Evolutionary conservation across 2,113 vertebrate genomes (phyloP).

Genomic region (Apteryx mantelli): DNA sequence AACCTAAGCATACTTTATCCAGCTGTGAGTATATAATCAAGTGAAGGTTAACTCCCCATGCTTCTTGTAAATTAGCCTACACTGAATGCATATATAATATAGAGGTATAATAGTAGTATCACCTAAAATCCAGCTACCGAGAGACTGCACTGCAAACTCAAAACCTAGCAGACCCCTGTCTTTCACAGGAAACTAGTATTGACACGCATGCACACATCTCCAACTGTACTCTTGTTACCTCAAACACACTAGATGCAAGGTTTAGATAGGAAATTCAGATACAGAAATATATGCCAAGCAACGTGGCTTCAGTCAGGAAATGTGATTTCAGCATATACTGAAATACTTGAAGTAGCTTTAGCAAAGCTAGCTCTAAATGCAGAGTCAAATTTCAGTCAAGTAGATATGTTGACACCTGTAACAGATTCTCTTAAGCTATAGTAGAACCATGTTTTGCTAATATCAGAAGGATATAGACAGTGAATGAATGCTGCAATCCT

Average conservation of each 20-base stretch:
- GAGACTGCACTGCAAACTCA: not conserved
- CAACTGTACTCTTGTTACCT: not conserved
- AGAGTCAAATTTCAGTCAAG: not conserved
- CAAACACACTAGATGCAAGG: not conserved
- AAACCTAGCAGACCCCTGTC: not conserved
- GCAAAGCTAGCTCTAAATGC: not conserved
- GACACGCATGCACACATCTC: not conserved
- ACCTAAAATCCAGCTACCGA: not conserved
- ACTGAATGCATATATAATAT: not conserved
- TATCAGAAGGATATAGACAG: not conserved
- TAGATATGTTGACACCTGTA: not conserved
- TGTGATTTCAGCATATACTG: not conserved
- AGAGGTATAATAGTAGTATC: not conserved
- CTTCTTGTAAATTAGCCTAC: not conserved
- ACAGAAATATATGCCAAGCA: not conserved
- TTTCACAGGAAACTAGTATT: not conserved
- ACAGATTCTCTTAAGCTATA: not conserved
- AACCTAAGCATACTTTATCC: not conserved
- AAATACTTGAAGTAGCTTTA: not conserved
- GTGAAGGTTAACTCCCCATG: not conserved
- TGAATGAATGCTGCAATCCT: not conserved
- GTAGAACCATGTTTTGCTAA: not conserved
- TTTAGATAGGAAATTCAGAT: not conserved
- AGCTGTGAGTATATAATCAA: not conserved
- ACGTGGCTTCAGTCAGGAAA: not conserved